These are phyloP conservation scores for Margarornis squamiger DNA, from an alignment of 2,797 vertebrate species.

Conservation along the genomic window DNA sequence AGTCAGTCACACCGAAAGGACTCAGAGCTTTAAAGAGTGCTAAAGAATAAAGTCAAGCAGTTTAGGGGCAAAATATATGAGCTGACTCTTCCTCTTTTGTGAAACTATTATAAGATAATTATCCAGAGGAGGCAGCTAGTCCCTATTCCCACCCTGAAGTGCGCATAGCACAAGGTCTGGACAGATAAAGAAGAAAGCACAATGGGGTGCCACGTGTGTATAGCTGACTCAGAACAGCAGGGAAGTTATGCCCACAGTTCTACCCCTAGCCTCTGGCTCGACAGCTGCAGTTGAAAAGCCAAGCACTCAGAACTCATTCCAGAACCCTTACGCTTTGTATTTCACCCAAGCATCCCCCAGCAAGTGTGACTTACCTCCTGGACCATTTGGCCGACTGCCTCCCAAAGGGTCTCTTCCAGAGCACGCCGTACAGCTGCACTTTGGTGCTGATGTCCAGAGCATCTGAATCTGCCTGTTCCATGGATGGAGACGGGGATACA, in stretches of 20 bases:
- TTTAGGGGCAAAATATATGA: not conserved
- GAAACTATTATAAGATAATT: not conserved
- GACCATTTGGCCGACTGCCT: conserved; percentile 95
- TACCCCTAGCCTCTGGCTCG: not conserved
- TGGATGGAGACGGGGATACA: conserved; percentile 86
- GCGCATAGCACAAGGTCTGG: not conserved
- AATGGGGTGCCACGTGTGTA: accelerated
- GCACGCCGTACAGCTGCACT: conserved; percentile 93
- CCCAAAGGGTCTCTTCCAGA: conserved; percentile 97
- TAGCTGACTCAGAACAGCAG: not conserved
- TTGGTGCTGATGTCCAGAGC: conserved; percentile 95
- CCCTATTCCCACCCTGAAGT: not conserved
- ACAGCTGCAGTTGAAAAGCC: not conserved
- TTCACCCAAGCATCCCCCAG: not conserved
- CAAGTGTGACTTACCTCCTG: conserved; percentile 81
- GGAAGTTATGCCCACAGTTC: not conserved
- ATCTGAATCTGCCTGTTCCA: conserved; percentile 91
- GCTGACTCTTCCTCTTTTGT: not conserved
- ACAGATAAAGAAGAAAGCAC: not conserved
- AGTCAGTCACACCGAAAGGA: not conserved
- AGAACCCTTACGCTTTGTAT: not conserved
- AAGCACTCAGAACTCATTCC: not conserved
- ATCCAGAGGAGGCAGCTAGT: not conserved
- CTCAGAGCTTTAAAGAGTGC: not conserved
- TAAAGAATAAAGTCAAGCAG: not conserved